Percentiles rank a stretch among this genome's conserved stretches.
phyloP scores from a whole-genome alignment of 2,888 invertebrate genomes.

The Coelogynopora nodosa region DNA sequence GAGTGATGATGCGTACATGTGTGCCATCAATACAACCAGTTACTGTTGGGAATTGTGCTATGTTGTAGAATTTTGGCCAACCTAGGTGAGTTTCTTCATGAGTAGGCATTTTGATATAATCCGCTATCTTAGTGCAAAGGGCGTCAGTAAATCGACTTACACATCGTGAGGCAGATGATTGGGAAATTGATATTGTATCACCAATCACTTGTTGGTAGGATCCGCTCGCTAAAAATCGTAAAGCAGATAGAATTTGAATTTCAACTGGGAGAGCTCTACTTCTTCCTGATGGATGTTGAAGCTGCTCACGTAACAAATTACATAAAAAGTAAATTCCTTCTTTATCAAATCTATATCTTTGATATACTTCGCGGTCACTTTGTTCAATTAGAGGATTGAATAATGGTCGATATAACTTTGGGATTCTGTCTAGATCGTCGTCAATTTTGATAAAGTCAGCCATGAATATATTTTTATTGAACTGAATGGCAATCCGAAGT shows the following conservation, averaged over 20 bases:
- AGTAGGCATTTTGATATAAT: background rate
- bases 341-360: too few species aligned
- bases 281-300: background rate
- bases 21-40: constrained; percentile 2
- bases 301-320: too few species aligned
- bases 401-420: too few species aligned
- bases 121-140: background rate
- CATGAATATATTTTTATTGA: too few species aligned
- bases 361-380: too few species aligned
- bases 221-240: background rate
- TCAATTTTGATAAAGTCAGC: too few species aligned
- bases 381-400: too few species aligned
- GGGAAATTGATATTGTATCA: background rate
- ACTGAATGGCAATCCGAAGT: too few species aligned
- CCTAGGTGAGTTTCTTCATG: background rate
- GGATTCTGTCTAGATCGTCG: too few species aligned
- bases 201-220: background rate
- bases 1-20: background rate
- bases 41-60: background rate
- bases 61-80: background rate
- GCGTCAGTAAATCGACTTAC: background rate
- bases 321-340: too few species aligned
- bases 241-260: background rate
- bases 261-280: background rate
- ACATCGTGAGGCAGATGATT: background rate